Evolutionary conservation across 2,888 invertebrate genomes (phyloP), one percentile per base, ranked within the genome.

Genomic region (Cylindroiulus punctatus): DNA sequence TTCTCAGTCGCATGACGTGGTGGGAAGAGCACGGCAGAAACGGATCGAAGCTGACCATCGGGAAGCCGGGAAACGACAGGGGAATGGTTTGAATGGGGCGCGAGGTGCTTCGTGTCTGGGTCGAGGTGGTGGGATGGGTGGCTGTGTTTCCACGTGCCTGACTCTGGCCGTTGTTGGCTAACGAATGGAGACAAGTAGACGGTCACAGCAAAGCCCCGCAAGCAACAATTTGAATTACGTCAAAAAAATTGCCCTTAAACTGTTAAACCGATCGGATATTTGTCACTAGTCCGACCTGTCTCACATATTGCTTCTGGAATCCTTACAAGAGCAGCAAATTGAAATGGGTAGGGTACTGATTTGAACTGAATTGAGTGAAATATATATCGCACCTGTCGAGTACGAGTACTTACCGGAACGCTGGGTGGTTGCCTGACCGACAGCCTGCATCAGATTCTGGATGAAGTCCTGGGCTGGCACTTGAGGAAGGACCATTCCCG

Each of bases 1-100:
- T 81, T 30, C 82, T 40, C 26, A 86, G 40, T 19, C 57, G 32
- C 90, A 86, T 81, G 12, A 85, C 32, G 40, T 87, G 87, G 12
- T 85, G 94, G 57, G 94, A 95, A 90, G 93, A 94, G 89, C 95
- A 95, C 0, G 94, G 94, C 88, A 95, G 91, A 89, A 94, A 94
- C 47, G 93, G 93, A 91, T 94, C 94, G 88, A 94, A 93, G 86
- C 92, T 90, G 57, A 88, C 87, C 87, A 86, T 84, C 26, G 86
- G 81, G n/a, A 88, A 86, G 17, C 87, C 87, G 14, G 87, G 86
- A 44, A 88, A 81, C 36, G 88, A 88, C 0, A 89, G 86, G 19
- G 89, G 89, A 84, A 89, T 93, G 84, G 94, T 92, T 89, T 94
- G 94, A 14, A 94, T 93, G 89, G 94, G 94, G 40, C 95, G 92